Base-by-base conservation (phyloP, 1,140 invertebrate genomes). In the Papilio xuthus region DNA sequence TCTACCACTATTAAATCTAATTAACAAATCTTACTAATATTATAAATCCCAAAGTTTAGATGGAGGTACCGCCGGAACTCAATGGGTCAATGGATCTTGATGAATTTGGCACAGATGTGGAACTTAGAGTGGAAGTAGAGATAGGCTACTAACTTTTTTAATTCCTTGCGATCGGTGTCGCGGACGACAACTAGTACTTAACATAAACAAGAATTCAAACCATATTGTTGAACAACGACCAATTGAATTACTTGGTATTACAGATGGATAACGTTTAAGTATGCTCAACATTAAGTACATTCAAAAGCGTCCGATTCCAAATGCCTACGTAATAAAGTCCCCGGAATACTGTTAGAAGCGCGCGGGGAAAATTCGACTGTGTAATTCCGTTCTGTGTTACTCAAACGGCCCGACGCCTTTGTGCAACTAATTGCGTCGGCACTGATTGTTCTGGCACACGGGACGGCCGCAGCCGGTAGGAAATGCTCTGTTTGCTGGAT, bases 361-460 rank as follows among this genome's bases (percentile, higher is more conserved):
- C 23, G 71, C 20, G 71, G 42, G 71, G 71, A 73, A 73, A 47
- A 73, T 73, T 73, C 71, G 71, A 73, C 42, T 73, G 20, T 73
- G 41, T 47, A 73, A 73, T 73, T 73, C 71, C 71, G 71, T 73
- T 73, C 71, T 73, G 71, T 47, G 71, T 78, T 78, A 78, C 63
- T 67, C 71, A 79, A 79, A 79, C 71, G 71, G 71, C 41, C 42
- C 71, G 71, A 47, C 71, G 41, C 70, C 78, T 79, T 74, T 79
- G 78, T 79, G 47, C 71, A 73, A 72, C 71, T 79, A 79, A 79
- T 79, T 79, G 78, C 78, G 63, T 74, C 41, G 78, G 78, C 56
- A 67, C 70, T 79, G 78, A 79, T 79, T 79, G 71, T 60, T 26
- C 71, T 73, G 53, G 71, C 32, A 56, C 67, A 56, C 50, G 44